Base-by-base conservation (phyloP, 37 sponge, comb jelly and placozoan genomes). In the Cliona cf. orientalis region DNA sequence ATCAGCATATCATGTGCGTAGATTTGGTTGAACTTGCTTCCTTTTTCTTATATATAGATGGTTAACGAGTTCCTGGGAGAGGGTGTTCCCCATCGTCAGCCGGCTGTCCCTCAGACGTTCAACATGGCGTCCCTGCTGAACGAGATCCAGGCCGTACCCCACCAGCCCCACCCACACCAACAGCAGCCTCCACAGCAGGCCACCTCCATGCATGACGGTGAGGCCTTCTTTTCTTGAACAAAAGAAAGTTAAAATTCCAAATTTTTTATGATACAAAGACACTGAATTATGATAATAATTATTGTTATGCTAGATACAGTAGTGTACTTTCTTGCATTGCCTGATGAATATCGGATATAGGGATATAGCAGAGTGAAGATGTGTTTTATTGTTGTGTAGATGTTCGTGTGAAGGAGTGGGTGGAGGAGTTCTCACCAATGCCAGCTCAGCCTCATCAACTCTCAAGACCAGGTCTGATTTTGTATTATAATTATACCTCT, bases 51-150 rank as follows among this genome's bases (percentile, higher is more conserved):
- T 0, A 75, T 5, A 6, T 41, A 89, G 89, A 22, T 86, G 78
- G 87, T 86, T 11, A 14, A 68, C 21, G 92, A 92, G 81, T 92
- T 92, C 40, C 73, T 92, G 12, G 85, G 81, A 3, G 72, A n/a
- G n/a, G n/a, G n/a, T n/a, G 4, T 5, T 9, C 3, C 53, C 44
- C 71, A 60, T 9, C 61, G 41, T 17, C 59, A 33, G 36, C 74
- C 79, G 32, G 58, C 79, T 19, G 89, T 83, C 0, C 89, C 89
- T 11, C 89, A 89, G 72, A 85, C 90, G 0, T 93, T 81, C 56
- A 46, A 86, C 23, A 89, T 93, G 94, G 3, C 86, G 0, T 42
- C 82, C 12, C 72, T 93, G 0, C 74, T 93, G 46, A 44, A 76
- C 1, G 69, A 87, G 38, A 25, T 82, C 22, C 87, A 90, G 39